Evolutionary conservation across 1,140 invertebrate genomes (phyloP).

Genomic region (Thaumatotibia leucotreta): DNA sequence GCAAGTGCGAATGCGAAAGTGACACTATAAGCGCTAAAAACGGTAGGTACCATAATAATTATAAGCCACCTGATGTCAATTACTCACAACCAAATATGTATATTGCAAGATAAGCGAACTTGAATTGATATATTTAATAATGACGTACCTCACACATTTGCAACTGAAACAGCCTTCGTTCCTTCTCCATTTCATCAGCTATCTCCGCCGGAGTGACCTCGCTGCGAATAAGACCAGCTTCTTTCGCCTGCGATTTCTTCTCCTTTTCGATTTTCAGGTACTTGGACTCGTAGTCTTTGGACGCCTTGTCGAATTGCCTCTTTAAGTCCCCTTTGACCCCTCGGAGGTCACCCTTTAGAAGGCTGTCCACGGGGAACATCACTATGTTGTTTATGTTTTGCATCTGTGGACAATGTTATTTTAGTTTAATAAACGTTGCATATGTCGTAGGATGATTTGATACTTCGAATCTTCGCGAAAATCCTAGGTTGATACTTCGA

Average conservation of each 20-base stretch:
- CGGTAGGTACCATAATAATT: too few species aligned
- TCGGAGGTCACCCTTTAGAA: conserved; percentile 94
- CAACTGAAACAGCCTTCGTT: conserved; percentile 95
- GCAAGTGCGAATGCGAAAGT: too few species aligned
- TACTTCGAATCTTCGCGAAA: too few species aligned
- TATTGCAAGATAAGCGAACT: conserved; percentile 12
- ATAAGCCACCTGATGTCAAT: too few species aligned
- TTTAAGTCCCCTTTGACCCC: conserved; percentile 97
- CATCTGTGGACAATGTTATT: conserved; percentile 85
- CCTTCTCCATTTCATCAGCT: conserved; percentile 98
- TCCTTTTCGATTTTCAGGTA: conserved; percentile 98
- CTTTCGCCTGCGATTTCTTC: conserved; percentile 96
- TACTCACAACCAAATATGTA: too few species aligned
- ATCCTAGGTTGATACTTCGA: too few species aligned
- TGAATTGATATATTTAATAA: not conserved
- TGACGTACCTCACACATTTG: conserved; percentile 95
- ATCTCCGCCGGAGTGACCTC: conserved; percentile 96
- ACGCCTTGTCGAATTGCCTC: conserved; percentile 96
- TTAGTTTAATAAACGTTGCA: too few species aligned
- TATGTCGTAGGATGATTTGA: too few species aligned
- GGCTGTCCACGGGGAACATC: conserved; percentile 95
- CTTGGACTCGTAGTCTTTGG: conserved; percentile 97
- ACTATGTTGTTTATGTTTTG: conserved; percentile 98
- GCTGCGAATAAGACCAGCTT: conserved; percentile 92
- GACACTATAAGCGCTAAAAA: too few species aligned